Evolutionary conservation across 2,888 invertebrate genomes (phyloP), one percentile per base, ranked within the genome.

Genomic region (Meganola albula): DNA sequence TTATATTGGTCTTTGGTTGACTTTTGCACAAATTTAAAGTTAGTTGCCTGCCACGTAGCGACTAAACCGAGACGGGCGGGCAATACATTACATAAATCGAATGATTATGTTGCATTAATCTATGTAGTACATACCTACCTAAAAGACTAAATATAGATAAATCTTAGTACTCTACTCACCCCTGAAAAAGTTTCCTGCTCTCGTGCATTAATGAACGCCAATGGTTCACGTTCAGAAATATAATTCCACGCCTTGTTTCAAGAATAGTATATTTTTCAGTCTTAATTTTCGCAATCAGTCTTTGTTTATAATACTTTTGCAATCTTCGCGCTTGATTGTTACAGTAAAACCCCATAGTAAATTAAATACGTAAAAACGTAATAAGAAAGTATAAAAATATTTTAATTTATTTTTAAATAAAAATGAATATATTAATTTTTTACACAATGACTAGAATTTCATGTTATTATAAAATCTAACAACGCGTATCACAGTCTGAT

Each of bases 321-420:
- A 36, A 27, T 45, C 37, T 40, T 9, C 30, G 33, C 26, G 53
- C 55, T 42, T 60, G 55, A 13, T 31, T 22, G 36, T 53, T 52
- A 20, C 60, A 60, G 34, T 39, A 46, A 18, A 58, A 61, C 30
- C 60, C 60, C 60, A 60, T 60, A 44, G 40, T 57, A 46, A 32
- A 31, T 28, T 39, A 29, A 34, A 28, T 14, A 4, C n/a, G 20
- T 20, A 20, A 7, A 5, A 5, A 5, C 20, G 8, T 20, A 10
- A 3, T 31, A 37, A 33, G 35, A 34, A 31, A 35, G 33, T 39
- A 20, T 10, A 10, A 10, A 18, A 48, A 35, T 48, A 45, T 44
- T 44, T 44, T 44, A 44, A 29, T 44, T 45, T 31, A 6, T 33
- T 37, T 44, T 24, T 43, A 35, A 27, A 16, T 4, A 23, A 30